Base-by-base conservation (phyloP, 2,888 invertebrate species). In the Dione vanillae region DNA sequence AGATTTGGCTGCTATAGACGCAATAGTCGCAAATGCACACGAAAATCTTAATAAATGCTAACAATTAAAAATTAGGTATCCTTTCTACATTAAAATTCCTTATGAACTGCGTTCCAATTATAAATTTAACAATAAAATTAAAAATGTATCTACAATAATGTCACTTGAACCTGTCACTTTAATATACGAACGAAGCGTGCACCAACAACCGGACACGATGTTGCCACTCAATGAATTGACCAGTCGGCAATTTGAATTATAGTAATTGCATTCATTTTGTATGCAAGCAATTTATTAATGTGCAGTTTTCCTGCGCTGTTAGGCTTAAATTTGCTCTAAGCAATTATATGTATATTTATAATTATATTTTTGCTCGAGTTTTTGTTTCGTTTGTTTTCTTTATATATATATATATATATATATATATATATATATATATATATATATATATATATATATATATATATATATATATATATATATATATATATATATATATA, bases 241-340 rank as follows among this genome's bases (percentile, higher is more conserved):
- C 49, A 58, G 58, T 20, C 43, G 59, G 35, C 37, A 65, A 58
- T 51, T 59, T 40, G 51, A 70, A 65, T 70, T 70, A 70, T 51
- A 41, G 65, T 65, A 70, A 65, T 65, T 70, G 65, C 16, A 27
- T 70, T 70, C 41, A 59, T 70, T 70, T 65, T 47, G 40, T 40
- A 56, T 41, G 43, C 41, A 16, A 43, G 65, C 69, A 70, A 70
- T 70, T 70, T 65, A 70, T 65, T 51, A 62, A 68, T 68, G 16
- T 35, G n/a, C 35, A 54, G 35, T 40, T 56, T 54, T 56, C 56
- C 56, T 56, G 56, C 6, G 1, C 6, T 12, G 16, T 37, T 7
- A n/a, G 19, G 20, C 27, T 27, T 27, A 0, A 16, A 10, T 10
- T 47, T n/a, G n/a, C n/a, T n/a, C n/a, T n/a, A n/a, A n/a, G n/a